Percentiles rank a stretch among this genome's conserved stretches.
These are phyloP conservation scores for Stenotaenia linearis DNA, from an alignment of 2,888 invertebrate genomes.

Conservation along the genomic window DNA sequence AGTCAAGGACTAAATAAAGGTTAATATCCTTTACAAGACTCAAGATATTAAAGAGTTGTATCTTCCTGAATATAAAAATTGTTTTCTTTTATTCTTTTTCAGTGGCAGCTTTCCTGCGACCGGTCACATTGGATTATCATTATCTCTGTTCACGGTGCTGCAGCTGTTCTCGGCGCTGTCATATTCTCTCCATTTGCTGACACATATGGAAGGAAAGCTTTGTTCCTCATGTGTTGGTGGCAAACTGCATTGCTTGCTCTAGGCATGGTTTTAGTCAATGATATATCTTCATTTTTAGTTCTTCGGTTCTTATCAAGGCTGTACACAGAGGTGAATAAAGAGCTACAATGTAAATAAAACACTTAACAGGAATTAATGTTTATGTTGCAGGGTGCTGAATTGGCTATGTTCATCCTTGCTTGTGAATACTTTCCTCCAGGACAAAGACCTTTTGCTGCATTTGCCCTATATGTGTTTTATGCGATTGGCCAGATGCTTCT, in stretches of 20 bases:
- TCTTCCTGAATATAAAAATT: too few relatives aligned
- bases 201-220: conserved; percentile 26
- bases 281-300: conserved; percentile 29
- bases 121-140: neutral
- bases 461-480: conserved; percentile 27
- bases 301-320: conserved; percentile 26
- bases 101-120: conserved; percentile 28
- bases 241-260: conserved; percentile 24
- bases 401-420: conserved; percentile 29
- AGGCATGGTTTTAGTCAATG: conserved; percentile 30
- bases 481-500: conserved; percentile 29
- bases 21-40: too few relatives aligned
- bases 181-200: conserved; percentile 30
- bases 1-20: too few relatives aligned
- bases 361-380: too few relatives aligned
- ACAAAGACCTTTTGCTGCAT: conserved; percentile 31
- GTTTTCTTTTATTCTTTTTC: neutral
- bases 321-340: conserved; percentile 27
- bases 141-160: conserved; percentile 17
- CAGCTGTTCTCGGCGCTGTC: conserved; percentile 29
- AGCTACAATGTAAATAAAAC: neutral
- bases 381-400: conserved; percentile 28
- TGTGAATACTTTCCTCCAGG: conserved; percentile 27
- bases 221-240: conserved; percentile 32
- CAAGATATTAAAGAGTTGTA: too few relatives aligned